Conservation (phyloP, 2,797 vertebrate species). For the Hyperoplus immaculatus region DNA sequence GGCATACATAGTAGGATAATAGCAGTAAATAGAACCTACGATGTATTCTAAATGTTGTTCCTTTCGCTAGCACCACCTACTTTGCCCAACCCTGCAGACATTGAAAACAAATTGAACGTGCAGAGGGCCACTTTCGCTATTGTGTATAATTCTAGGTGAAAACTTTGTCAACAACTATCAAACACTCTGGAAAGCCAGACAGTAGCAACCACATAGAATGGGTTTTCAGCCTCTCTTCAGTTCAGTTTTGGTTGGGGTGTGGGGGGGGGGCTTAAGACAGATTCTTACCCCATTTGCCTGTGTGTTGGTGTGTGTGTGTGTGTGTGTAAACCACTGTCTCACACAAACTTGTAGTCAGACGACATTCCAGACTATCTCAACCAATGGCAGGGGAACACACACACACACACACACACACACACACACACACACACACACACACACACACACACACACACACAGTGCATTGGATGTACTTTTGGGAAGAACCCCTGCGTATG, state of each 20-base stretch:
- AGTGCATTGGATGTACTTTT: conserved; percentile 41
- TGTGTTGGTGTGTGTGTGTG: conserved; percentile 25
- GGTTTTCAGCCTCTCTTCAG: conserved; percentile 14
- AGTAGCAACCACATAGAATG: conserved; percentile 33
- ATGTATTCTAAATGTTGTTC: background rate
- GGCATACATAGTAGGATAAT: background rate
- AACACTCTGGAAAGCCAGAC: background rate
- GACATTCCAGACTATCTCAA: conserved; percentile 79
- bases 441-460: conserved; percentile 10
- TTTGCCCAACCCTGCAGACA: background rate
- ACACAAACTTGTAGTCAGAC: conserved; percentile 75
- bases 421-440: conserved; percentile 19
- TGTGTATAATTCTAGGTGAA: background rate
- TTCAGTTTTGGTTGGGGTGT: background rate
- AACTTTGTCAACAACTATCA: background rate
- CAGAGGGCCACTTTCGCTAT: background rate
- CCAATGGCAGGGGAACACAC: conserved; percentile 59
- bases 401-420: conserved; percentile 28
- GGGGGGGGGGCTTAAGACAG: conserved; percentile 53
- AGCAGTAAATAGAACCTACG: background rate
- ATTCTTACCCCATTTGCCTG: conserved; percentile 37
- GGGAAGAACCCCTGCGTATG: conserved; percentile 46
- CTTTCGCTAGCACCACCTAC: background rate
- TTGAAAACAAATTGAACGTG: background rate
- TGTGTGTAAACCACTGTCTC: conserved; percentile 42